Conservation (phyloP, 2,888 invertebrate genomes). For the Trilocha varians region DNA sequence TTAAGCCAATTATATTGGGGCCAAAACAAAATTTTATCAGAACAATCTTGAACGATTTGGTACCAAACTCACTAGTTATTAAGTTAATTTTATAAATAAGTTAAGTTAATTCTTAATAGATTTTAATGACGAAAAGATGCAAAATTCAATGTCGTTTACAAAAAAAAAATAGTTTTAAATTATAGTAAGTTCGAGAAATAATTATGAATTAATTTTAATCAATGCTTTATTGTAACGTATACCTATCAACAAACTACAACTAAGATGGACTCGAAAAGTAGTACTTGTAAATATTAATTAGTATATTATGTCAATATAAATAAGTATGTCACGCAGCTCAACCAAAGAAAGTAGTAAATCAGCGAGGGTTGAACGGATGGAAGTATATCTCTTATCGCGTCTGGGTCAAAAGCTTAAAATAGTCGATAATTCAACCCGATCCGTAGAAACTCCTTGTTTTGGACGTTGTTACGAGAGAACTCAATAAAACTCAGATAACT, state of each 20-base stretch:
- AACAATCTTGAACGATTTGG: background rate
- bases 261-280: no score
- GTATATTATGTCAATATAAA: background rate
- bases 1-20: background rate
- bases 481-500: no score
- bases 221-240: no score
- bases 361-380: conserved; percentile 63
- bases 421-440: background rate
- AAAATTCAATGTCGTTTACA: background rate
- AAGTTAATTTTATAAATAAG: no score
- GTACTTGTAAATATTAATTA: conserved; percentile 5
- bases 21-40: background rate
- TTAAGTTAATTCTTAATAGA: background rate
- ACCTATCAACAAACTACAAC: no score
- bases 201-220: no score
- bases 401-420: background rate
- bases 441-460: background rate
- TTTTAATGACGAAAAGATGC: background rate
- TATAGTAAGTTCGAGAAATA: conserved; percentile 7
- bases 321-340: conserved; percentile 7
- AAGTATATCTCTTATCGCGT: conserved; percentile 56
- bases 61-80: background rate
- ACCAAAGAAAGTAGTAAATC: conserved; percentile 22
- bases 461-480: background rate
- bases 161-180: conserved; percentile 5